Evolutionary conservation across 2,888 invertebrate species (phyloP), one percentile per base, ranked within the genome.

Genomic region (Tiphia femorata): DNA sequence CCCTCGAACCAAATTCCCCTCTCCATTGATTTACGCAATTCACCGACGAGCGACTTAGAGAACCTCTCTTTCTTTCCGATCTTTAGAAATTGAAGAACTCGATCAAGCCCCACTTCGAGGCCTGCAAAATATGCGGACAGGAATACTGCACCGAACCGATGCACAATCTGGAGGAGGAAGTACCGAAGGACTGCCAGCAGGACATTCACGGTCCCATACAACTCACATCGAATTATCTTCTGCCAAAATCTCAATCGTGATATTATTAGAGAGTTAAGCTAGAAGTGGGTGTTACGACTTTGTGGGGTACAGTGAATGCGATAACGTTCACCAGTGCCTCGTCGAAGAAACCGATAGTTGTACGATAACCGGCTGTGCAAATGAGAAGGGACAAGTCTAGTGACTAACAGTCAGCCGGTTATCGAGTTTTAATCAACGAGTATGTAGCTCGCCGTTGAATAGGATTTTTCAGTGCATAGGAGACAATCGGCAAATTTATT

Each of bases 71-170:
- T 23, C 25, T 1, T 3, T 46, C 5, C 41, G 35, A 53, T 29
- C 25, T 49, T 52, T 86, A 95, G 94, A 94, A 92, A 90, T 84
- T 94, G 44, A 88, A 87, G 73, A 88, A 89, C 76, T 89, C 94
- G 4, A 86, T 93, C 59, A 90, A 90, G 66, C 93, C 95, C 4
- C 89, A 91, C 60, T 87, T 93, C 68, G 90, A 91, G 74, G 92
- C 92, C 73, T 94, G 91, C 74, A 88, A 87, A 66, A 86, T 87
- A 77, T 93, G 95, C 75, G 91, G 91, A 14, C 90, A 91, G 66
- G 88, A 89, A 77, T 91, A 95, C 86, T 93, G 93, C 56, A 71
- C 73, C 14, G 80, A 81, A 38, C 78, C 80, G 0, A 62, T 76
- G 48, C 81, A 81, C 51, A 73, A 51, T 51, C 62, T 73, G 79